These are phyloP conservation scores for Coelogynopora nodosa DNA, from an alignment of 2,888 invertebrate species.

Conservation along the genomic window DNA sequence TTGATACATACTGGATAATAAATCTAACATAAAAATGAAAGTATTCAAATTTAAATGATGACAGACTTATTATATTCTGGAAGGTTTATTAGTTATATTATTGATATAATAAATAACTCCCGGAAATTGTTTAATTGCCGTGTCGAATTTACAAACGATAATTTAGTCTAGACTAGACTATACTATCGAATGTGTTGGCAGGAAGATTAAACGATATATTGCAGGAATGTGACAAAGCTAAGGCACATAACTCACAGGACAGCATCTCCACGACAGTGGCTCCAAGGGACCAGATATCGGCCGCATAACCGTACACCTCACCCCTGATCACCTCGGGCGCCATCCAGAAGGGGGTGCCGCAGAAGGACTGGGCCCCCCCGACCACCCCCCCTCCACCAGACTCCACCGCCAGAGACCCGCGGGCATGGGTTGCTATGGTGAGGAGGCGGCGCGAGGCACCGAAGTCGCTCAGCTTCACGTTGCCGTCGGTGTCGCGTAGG, in stretches of 20 bases:
- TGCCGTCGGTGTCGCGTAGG: constrained; percentile 61
- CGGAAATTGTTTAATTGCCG: too few species aligned
- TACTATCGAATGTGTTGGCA: too few species aligned
- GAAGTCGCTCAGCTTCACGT: constrained; percentile 64
- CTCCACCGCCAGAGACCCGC: constrained; percentile 57
- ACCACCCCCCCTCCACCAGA: constrained; percentile 56
- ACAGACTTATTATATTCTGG: too few species aligned
- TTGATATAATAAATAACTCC: too few species aligned
- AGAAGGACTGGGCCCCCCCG: constrained; percentile 54
- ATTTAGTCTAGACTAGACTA: too few species aligned
- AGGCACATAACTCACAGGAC: constrained; percentile 48
- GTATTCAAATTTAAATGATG: too few species aligned
- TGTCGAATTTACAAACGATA: too few species aligned
- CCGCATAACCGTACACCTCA: constrained; percentile 54
- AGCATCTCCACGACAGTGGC: constrained; percentile 62
- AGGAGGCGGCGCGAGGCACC: constrained; percentile 62
- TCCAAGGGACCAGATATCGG: constrained; percentile 63
- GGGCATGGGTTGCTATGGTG: constrained; percentile 38
- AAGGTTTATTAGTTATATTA: too few species aligned
- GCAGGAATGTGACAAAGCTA: too few species aligned
- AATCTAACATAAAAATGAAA: too few species aligned
- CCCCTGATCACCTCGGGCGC: constrained; percentile 62
- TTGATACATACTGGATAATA: too few species aligned
- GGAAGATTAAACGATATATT: too few species aligned
- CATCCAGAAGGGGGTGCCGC: constrained; percentile 63